Conservation (phyloP, 2,113 vertebrate genomes). For the Microcebus ravelobensis region DNA sequence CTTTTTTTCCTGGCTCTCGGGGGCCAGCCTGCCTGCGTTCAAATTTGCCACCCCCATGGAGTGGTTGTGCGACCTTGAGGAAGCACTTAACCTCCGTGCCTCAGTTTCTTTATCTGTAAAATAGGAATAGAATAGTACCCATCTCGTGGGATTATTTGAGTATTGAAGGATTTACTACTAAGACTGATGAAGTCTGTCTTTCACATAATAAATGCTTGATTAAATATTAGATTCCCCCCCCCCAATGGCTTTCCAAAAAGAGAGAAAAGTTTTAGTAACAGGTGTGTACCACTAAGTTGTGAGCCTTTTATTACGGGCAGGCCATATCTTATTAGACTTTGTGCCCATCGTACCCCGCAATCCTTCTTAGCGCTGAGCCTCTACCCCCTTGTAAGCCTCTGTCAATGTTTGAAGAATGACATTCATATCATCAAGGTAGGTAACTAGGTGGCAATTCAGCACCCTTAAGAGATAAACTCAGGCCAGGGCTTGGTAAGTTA, state of each 20-base stretch:
- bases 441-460: background rate
- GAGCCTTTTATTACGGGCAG: background rate
- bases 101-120: background rate
- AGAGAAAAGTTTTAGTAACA: background rate
- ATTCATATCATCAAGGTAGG: background rate
- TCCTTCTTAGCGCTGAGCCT: background rate
- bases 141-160: background rate
- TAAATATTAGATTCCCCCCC: background rate
- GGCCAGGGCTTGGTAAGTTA: too few species aligned
- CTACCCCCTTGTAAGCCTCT: background rate
- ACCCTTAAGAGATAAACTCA: background rate
- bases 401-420: background rate
- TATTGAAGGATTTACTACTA: background rate
- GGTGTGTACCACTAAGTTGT: background rate
- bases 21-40: background rate
- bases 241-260: background rate
- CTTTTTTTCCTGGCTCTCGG: accelerated
- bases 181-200: background rate
- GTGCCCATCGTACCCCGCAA: accelerated
- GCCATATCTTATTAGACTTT: background rate
- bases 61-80: too few species aligned
- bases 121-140: background rate
- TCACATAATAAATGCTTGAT: background rate
- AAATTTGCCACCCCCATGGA: background rate
- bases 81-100: too few species aligned